Evolutionary conservation across 2,113 vertebrate genomes (phyloP).

Genomic region (Corythornis madagascariensis): DNA sequence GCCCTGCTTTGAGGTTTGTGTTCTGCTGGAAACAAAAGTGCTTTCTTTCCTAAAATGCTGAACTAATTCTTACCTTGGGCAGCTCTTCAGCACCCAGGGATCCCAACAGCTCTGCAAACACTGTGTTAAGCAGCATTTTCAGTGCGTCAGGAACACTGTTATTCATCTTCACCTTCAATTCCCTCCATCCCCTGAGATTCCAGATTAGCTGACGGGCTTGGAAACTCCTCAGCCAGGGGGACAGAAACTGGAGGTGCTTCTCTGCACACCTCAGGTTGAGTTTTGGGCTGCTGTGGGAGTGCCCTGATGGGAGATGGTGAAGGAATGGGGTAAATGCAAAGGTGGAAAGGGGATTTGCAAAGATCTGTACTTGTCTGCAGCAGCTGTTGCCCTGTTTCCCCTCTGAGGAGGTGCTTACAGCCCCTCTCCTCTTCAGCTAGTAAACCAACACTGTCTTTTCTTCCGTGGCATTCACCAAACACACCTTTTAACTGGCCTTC

Average conservation of each 20-base stretch:
- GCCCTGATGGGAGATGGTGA: background rate
- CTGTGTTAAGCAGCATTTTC: background rate
- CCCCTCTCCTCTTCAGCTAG: background rate
- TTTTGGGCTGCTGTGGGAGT: background rate
- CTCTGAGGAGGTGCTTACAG: background rate
- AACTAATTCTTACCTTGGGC: background rate
- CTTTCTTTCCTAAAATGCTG: background rate
- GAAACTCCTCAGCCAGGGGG: background rate
- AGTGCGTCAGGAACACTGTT: background rate
- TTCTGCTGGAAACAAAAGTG: conserved; percentile 2
- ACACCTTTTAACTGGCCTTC: background rate
- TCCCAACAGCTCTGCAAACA: background rate
- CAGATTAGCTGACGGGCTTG: background rate
- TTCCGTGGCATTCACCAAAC: background rate
- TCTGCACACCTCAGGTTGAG: background rate
- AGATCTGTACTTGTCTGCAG: background rate
- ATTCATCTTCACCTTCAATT: conserved; percentile 25
- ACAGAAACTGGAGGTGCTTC: background rate
- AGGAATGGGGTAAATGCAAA: background rate
- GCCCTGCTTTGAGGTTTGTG: background rate
- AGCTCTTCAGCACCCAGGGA: conserved; percentile 1
- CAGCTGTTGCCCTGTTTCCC: background rate
- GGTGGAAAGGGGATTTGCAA: background rate
- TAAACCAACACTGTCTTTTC: background rate
- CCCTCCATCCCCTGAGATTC: background rate